A percentile compares a stretch with the other conserved stretches of the same genome.
phyloP scores from a whole-genome alignment of 1,140 invertebrate genomes.

The Drosophila santomea region DNA sequence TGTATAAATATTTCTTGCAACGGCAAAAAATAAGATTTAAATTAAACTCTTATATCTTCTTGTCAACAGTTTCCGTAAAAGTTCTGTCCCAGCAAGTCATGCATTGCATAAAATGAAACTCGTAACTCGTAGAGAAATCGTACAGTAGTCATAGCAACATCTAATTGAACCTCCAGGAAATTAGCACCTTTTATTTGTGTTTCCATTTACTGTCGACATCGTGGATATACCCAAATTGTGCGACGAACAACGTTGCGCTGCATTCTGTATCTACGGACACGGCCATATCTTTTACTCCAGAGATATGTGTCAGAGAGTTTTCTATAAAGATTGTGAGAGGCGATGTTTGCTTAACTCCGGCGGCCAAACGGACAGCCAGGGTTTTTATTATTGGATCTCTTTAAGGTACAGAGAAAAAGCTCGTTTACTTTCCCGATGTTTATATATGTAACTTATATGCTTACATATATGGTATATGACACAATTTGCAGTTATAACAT shows the following conservation, averaged over 20 bases:
- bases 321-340: constrained; percentile 16
- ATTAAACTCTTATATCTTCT: not conserved
- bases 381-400: constrained; percentile 26
- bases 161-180: constrained; percentile 84
- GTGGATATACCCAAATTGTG: constrained; percentile 69
- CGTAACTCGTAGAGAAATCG: constrained; percentile 62
- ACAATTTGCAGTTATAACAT: not conserved
- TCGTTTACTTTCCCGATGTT: not conserved
- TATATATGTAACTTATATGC: not conserved
- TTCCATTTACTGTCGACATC: constrained; percentile 66
- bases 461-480: not conserved
- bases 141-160: constrained; percentile 43
- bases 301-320: constrained; percentile 9
- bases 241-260: constrained; percentile 34
- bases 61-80: too few species aligned
- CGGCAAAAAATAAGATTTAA: not conserved
- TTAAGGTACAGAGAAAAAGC: constrained; percentile 26
- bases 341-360: constrained; percentile 39
- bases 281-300: constrained; percentile 18
- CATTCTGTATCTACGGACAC: constrained; percentile 9
- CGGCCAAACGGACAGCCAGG: constrained; percentile 17
- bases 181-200: constrained; percentile 82
- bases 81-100: constrained; percentile 19
- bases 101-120: constrained; percentile 5
- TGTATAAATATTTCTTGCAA: not conserved